A percentile compares a stretch with the other conserved stretches of the same genome.
Conservation (phyloP, 2,797 vertebrate species). For the Neostethus bicornis region DNA sequence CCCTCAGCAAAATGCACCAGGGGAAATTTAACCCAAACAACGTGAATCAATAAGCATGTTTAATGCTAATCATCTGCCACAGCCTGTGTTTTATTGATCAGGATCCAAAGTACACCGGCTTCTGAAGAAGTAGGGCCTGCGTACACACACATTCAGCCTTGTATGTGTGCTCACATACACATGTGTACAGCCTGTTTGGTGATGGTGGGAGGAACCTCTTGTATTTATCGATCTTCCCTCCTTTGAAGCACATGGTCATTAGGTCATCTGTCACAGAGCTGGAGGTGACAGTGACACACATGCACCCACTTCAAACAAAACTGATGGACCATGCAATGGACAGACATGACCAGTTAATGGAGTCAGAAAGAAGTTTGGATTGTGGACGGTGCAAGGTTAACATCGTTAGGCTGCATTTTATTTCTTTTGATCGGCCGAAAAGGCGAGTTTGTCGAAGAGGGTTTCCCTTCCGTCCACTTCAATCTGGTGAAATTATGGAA, state of each 20-base stretch:
- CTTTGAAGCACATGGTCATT: slow-evolving; percentile 69
- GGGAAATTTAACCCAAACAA: slow-evolving; percentile 49
- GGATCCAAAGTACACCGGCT: slow-evolving; percentile 33
- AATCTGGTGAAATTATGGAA: slow-evolving; percentile 4
- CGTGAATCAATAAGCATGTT: slow-evolving; percentile 71
- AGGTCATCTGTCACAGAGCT: slow-evolving; percentile 67
- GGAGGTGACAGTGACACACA: slow-evolving; percentile 50
- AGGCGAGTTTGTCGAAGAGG: slow-evolving; percentile 23
- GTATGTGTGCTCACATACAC: slow-evolving; percentile 27
- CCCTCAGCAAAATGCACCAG: slow-evolving; percentile 18
- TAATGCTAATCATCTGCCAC: slow-evolving; percentile 65
- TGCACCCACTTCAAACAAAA: slow-evolving; percentile 65
- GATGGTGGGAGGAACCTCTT: slow-evolving; percentile 43
- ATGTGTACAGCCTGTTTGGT: slow-evolving; percentile 54
- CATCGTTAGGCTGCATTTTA: slow-evolving; percentile 58
- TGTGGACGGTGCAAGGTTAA: slow-evolving; percentile 61
- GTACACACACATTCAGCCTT: background rate
- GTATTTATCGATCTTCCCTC: slow-evolving; percentile 64
- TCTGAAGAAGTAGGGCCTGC: slow-evolving; percentile 17
- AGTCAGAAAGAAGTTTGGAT: slow-evolving; percentile 64
- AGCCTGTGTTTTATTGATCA: slow-evolving; percentile 54
- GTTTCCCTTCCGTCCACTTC: slow-evolving; percentile 36
- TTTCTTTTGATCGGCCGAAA: slow-evolving; percentile 54
- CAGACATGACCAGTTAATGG: slow-evolving; percentile 56
- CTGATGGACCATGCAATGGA: slow-evolving; percentile 37